Conservation (phyloP, 2,888 invertebrate species). For the Erannis defoliaria region DNA sequence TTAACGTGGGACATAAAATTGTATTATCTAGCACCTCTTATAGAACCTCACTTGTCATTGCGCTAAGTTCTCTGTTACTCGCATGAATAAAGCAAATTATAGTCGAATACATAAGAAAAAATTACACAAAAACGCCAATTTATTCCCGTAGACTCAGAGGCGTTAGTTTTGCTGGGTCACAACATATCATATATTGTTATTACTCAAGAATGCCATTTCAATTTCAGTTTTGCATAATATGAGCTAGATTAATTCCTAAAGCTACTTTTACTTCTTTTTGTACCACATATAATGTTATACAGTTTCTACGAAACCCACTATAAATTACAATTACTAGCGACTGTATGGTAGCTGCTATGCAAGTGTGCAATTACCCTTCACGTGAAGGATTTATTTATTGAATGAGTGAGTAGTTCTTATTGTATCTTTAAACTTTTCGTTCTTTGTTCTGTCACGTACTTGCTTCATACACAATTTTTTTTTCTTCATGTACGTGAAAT, state of each 20-base stretch:
- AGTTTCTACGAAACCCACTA: slow-evolving; percentile 54
- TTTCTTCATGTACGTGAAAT: background rate
- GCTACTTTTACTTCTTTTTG: slow-evolving; percentile 51
- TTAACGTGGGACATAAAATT: no score
- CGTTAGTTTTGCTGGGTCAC: no score
- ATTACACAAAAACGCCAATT: no score
- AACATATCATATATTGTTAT: background rate
- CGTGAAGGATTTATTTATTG: slow-evolving; percentile 47
- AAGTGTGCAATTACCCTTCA: slow-evolving; percentile 56
- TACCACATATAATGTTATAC: slow-evolving; percentile 55
- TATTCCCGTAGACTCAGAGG: no score
- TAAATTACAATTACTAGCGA: slow-evolving; percentile 61
- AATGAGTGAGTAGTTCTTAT: slow-evolving; percentile 47
- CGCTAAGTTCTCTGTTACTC: no score
- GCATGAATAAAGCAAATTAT: no score
- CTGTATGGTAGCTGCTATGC: slow-evolving; percentile 47
- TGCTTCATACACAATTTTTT: slow-evolving; percentile 3
- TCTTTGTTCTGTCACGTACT: background rate
- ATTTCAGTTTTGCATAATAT: slow-evolving; percentile 7
- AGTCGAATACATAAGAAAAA: no score
- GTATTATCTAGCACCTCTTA: no score
- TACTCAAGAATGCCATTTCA: background rate
- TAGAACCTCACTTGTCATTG: no score
- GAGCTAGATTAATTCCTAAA: slow-evolving; percentile 33
- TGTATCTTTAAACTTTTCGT: slow-evolving; percentile 39